Evolutionary conservation across 2,888 invertebrate species (phyloP).

Genomic region (Synanthedon tipuliformis): DNA sequence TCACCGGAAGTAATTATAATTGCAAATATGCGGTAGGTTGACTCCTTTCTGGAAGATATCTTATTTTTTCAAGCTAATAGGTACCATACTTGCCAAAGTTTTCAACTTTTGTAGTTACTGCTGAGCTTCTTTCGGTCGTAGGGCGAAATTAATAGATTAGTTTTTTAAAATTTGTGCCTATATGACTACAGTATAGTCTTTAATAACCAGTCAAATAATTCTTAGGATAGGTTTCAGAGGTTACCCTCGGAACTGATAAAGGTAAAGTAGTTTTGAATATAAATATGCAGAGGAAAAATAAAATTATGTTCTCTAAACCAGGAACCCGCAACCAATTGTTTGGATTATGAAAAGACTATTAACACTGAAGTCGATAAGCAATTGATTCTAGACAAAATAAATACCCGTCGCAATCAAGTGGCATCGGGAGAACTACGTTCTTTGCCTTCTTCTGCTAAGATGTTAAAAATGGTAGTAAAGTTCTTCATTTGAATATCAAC

Average conservation of each 20-base stretch:
- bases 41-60: too few species aligned
- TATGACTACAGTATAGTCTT: too few species aligned
- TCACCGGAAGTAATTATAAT: background rate
- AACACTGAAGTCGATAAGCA: constrained; percentile 28
- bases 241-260: too few species aligned
- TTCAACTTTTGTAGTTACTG: too few species aligned
- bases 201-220: too few species aligned
- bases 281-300: background rate
- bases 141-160: too few species aligned
- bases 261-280: background rate
- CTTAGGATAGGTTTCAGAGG: too few species aligned
- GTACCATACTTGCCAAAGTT: too few species aligned
- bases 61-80: too few species aligned
- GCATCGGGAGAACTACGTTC: constrained; percentile 51
- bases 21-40: background rate
- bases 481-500: too few species aligned
- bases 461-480: constrained; percentile 45
- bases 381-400: constrained; percentile 46
- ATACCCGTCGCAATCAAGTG: constrained; percentile 48
- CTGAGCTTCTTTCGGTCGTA: too few species aligned
- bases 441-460: constrained; percentile 39
- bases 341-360: constrained; percentile 35
- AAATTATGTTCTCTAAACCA: background rate
- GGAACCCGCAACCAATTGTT: constrained; percentile 30
- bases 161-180: too few species aligned